Evolutionary conservation across 2,888 invertebrate genomes (phyloP).

Genomic region (Dermolepida albohirtum): DNA sequence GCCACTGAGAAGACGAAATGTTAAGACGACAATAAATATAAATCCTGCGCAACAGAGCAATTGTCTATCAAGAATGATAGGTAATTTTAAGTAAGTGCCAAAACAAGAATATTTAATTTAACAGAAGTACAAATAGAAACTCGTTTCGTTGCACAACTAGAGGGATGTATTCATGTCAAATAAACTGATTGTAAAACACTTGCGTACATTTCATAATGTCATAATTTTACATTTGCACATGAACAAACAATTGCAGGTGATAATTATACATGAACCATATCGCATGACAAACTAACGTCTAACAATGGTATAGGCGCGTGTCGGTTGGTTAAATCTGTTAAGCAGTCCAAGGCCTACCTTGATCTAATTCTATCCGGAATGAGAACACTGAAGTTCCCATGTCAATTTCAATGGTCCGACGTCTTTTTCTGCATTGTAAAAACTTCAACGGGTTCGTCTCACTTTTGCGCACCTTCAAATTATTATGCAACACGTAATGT

Average conservation of each 20-base stretch:
- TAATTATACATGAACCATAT: conserved; percentile 56
- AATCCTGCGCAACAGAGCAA: too few species aligned
- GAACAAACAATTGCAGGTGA: conserved; percentile 52
- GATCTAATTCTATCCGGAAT: conserved; percentile 60
- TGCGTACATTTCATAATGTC: conserved; percentile 9
- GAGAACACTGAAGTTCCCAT: conserved; percentile 61
- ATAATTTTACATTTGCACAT: conserved; percentile 40
- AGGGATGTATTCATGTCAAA: too few species aligned
- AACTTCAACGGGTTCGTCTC: conserved; percentile 24
- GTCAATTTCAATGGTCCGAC: conserved; percentile 56
- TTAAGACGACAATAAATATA: too few species aligned
- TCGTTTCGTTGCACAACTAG: too few species aligned
- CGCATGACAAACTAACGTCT: conserved; percentile 52
- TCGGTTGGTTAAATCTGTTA: conserved; percentile 57
- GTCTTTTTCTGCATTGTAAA: conserved; percentile 28
- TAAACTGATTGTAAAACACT: background rate
- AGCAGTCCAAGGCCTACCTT: conserved; percentile 59
- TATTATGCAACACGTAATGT: conserved; percentile 52
- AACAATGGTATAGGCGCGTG: conserved; percentile 55
- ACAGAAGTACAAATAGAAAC: too few species aligned
- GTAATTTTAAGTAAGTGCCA: too few species aligned
- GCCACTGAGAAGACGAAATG: too few species aligned
- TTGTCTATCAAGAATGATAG: too few species aligned
- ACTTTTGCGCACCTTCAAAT: conserved; percentile 49
- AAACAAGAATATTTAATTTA: too few species aligned